These are phyloP conservation scores for Drosophila neocordata DNA, from an alignment of 1,140 invertebrate species.

Conservation along the genomic window DNA sequence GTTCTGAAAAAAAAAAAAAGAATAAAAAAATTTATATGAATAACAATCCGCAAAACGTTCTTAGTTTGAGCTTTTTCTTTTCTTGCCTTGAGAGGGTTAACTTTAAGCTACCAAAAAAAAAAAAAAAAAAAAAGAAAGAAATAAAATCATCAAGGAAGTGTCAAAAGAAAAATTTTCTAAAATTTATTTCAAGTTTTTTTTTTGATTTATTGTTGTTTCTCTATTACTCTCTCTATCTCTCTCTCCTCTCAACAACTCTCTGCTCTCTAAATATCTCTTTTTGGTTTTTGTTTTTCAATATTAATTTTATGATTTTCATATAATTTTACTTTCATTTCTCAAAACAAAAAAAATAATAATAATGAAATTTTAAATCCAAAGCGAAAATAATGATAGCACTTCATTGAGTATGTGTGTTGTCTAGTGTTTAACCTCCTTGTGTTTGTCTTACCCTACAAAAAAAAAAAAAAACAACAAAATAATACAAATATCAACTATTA, in stretches of 20 bases:
- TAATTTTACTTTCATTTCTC: constrained; percentile 42
- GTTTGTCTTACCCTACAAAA: constrained; percentile 86
- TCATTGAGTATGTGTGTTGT: constrained; percentile 87
- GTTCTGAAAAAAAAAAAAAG: constrained; percentile 39
- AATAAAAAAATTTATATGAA: constrained; percentile 9
- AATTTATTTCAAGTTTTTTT: constrained; percentile 40
- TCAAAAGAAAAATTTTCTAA: constrained; percentile 48
- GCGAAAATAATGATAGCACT: constrained; percentile 82
- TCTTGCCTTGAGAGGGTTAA: constrained; percentile 67
- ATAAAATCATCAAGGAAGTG: constrained; percentile 12
- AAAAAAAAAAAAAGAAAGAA: constrained; percentile 22
- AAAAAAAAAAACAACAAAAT: constrained; percentile 48
- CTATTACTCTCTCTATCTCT: too few relatives aligned
- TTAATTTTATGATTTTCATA: constrained; percentile 13
- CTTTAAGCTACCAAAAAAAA: constrained; percentile 38
- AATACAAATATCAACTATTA: constrained; percentile 49
- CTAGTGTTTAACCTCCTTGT: constrained; percentile 88
- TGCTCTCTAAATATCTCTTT: not conserved
- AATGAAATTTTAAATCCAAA: constrained; percentile 61
- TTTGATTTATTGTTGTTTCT: constrained; percentile 20
- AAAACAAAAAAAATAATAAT: constrained; percentile 50
- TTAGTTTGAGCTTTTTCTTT: constrained; percentile 83
- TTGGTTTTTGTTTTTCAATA: not conserved
- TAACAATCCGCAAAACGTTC: constrained; percentile 49
- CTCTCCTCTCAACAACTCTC: not conserved